Evolutionary conservation across 2,797 vertebrate species (phyloP).

Genomic region (Fringilla coelebs): DNA sequence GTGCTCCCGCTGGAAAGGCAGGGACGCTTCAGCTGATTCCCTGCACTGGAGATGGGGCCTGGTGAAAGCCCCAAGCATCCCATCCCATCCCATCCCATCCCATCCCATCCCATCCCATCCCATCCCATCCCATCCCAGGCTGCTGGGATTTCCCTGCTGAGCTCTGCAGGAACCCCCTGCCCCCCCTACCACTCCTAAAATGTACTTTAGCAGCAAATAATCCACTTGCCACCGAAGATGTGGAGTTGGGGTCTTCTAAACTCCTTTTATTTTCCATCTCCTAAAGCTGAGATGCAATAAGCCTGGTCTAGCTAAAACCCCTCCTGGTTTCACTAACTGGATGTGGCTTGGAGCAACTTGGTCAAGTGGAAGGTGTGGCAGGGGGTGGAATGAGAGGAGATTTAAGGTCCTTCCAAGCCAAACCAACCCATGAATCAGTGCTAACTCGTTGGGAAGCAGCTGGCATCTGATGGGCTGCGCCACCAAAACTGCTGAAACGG

Average conservation of each 20-base stretch:
- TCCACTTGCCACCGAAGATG: neutral
- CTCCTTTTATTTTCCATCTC: neutral
- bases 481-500: rapidly evolving
- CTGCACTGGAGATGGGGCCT: rapidly evolving
- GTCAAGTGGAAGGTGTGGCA: neutral
- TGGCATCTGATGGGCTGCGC: neutral
- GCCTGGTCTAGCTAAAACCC: neutral
- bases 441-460: neutral
- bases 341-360: too few species aligned
- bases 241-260: neutral
- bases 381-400: neutral
- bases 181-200: neutral
- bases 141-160: neutral
- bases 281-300: neutral
- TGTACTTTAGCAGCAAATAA: neutral
- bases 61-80: neutral
- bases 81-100: too few species aligned
- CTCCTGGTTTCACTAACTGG: neutral
- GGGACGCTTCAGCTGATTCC: rapidly evolving
- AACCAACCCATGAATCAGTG: rapidly evolving
- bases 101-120: too few species aligned
- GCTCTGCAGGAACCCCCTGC: neutral
- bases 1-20: neutral
- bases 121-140: neutral
- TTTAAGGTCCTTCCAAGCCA: neutral